These are phyloP conservation scores for Lacerta bilineata DNA, from an alignment of 2,797 vertebrate species.

Conservation along the genomic window DNA sequence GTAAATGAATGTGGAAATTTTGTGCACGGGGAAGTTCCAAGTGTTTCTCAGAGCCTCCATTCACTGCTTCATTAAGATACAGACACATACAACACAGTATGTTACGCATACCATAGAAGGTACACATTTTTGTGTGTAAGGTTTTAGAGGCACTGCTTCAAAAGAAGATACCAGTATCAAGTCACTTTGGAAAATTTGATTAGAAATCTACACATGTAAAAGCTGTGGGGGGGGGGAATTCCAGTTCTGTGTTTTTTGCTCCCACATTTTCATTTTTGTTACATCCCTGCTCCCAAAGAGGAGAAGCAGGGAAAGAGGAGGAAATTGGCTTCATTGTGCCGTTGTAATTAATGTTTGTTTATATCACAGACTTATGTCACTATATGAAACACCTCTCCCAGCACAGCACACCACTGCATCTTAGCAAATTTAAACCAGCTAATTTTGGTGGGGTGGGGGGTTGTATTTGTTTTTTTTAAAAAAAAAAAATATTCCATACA, in stretches of 20 bases:
- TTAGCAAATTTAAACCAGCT: slow-evolving; percentile 59
- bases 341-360: slow-evolving; percentile 22
- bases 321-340: slow-evolving; percentile 27
- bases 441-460: slow-evolving; percentile 44
- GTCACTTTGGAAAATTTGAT: not conserved
- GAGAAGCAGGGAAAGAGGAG: not conserved
- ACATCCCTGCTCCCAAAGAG: not conserved
- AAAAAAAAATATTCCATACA: slow-evolving; percentile 57
- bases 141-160: not conserved
- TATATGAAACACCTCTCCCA: slow-evolving; percentile 41
- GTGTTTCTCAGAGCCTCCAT: not conserved
- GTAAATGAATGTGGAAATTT: not conserved
- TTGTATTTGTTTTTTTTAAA: slow-evolving; percentile 65
- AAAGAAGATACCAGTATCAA: not conserved
- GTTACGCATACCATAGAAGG: not conserved
- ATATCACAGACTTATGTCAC: slow-evolving; percentile 16
- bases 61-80: not conserved
- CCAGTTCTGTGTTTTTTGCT: not conserved
- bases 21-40: no score
- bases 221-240: not conserved
- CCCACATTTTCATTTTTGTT: not conserved
- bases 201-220: not conserved
- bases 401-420: slow-evolving; percentile 35
- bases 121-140: not conserved
- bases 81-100: not conserved